Evolutionary conservation across 2,797 vertebrate species (phyloP).

Genomic region (Spondyliosoma cantharus): DNA sequence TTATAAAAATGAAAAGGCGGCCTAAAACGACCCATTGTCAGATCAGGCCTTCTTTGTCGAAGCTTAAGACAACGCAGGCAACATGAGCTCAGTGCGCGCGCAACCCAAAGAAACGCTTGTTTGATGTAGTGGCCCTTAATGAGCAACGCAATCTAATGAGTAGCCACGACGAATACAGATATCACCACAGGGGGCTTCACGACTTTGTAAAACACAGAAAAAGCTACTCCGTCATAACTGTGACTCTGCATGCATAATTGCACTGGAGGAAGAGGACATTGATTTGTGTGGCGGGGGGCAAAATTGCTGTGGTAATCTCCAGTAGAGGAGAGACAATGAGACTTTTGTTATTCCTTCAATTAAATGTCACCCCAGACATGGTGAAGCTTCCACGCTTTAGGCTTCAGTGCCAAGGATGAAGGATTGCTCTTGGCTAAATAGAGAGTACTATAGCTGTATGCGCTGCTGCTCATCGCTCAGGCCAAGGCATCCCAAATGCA

Average conservation of each 20-base stretch:
- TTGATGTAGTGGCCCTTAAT: conserved; percentile 72
- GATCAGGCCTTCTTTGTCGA: conserved; percentile 38
- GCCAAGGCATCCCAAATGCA: conserved; percentile 49
- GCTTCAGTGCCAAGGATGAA: conserved; percentile 39
- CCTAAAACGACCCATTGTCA: conserved; percentile 33
- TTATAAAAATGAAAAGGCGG: conserved; percentile 3
- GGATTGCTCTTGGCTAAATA: conserved; percentile 37
- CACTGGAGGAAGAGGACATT: conserved; percentile 44
- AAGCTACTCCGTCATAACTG: conserved; percentile 52
- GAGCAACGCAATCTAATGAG: conserved; percentile 73
- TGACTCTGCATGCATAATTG: conserved; percentile 65
- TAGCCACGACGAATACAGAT: conserved; percentile 57
- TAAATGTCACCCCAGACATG: conserved; percentile 61
- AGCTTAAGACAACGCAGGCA: conserved; percentile 30
- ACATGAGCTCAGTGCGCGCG: conserved; percentile 30
- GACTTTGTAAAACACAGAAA: conserved; percentile 71
- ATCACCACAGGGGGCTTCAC: conserved; percentile 51
- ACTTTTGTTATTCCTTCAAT: conserved; percentile 65
- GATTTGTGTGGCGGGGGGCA: conserved; percentile 42
- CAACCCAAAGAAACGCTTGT: conserved; percentile 42
- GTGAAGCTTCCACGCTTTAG: conserved; percentile 40
- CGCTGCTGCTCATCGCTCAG: conserved; percentile 32
- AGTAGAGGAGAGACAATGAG: conserved; percentile 57
- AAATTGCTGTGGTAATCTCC: conserved; percentile 55
- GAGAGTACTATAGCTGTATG: conserved; percentile 41